Evolutionary conservation across 2,888 invertebrate species (phyloP).

Genomic region (Dryadula phaetusa): DNA sequence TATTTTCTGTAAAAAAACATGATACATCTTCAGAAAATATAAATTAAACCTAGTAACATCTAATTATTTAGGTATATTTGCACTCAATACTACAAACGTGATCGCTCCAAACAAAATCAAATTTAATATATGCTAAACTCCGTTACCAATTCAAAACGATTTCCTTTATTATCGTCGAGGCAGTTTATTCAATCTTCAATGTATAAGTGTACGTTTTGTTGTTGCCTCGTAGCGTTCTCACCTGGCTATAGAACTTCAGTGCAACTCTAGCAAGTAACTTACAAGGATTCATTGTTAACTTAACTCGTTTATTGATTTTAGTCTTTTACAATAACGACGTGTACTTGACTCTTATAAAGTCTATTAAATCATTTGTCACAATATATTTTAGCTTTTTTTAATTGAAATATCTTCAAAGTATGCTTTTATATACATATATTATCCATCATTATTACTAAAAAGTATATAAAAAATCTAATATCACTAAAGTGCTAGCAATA

Average conservation of each 20-base stretch:
- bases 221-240: conserved; percentile 37
- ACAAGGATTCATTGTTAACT: conserved; percentile 30
- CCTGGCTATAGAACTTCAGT: conserved; percentile 31
- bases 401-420: not conserved
- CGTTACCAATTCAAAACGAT: conserved; percentile 34
- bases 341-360: not conserved
- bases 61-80: not conserved
- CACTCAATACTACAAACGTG: not conserved
- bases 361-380: not conserved
- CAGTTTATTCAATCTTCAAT: conserved; percentile 61
- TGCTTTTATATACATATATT: not conserved
- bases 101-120: conserved; percentile 18
- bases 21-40: no score
- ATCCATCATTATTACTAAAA: not conserved
- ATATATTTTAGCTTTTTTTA: not conserved
- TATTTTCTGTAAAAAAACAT: no score
- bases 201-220: conserved; percentile 60
- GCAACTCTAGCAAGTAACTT: conserved; percentile 25
- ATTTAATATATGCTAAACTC: conserved; percentile 22
- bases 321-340: not conserved
- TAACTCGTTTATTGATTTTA: conserved; percentile 19
- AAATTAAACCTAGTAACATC: no score
- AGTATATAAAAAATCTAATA: not conserved
- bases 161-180: conserved; percentile 53
- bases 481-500: conserved; percentile 26